These are phyloP conservation scores for Athripsodes cinereus DNA, from an alignment of 2,888 invertebrate genomes.

Conservation along the genomic window DNA sequence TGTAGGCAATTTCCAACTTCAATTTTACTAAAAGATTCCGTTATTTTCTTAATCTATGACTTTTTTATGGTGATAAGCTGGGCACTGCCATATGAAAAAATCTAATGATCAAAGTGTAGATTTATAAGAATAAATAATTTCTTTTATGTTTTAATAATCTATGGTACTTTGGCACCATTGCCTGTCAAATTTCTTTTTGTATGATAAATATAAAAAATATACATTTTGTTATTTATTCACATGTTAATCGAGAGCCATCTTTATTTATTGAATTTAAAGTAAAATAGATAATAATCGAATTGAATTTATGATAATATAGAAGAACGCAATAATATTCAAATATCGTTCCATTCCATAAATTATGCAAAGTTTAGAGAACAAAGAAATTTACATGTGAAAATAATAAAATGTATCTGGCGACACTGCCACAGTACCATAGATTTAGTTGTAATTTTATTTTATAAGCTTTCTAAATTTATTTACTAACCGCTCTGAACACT, in stretches of 20 bases:
- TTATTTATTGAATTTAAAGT: too few species aligned
- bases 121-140: constrained; percentile 6
- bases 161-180: constrained; percentile 27
- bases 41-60: too few species aligned
- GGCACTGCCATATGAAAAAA: constrained; percentile 27
- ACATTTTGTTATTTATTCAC: constrained; percentile 16
- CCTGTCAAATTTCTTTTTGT: constrained; percentile 13
- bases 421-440: constrained; percentile 26
- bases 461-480: too few species aligned
- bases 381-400: constrained; percentile 18
- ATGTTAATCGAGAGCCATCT: too few species aligned
- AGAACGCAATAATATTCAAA: too few species aligned
- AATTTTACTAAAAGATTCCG: too few species aligned
- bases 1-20: too few species aligned
- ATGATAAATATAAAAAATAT: too few species aligned
- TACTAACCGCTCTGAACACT: too few species aligned
- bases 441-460: constrained; percentile 15
- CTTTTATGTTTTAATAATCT: not conserved
- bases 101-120: constrained; percentile 23
- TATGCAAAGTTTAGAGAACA: not conserved
- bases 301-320: too few species aligned
- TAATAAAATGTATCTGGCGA: constrained; percentile 15
- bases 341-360: not conserved
- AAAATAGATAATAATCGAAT: too few species aligned
- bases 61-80: constrained; percentile 12